Percentiles rank a stretch among this genome's conserved stretches.
These are phyloP conservation scores for Pitangus sulphuratus DNA, from an alignment of 2,797 vertebrate genomes.

Conservation along the genomic window DNA sequence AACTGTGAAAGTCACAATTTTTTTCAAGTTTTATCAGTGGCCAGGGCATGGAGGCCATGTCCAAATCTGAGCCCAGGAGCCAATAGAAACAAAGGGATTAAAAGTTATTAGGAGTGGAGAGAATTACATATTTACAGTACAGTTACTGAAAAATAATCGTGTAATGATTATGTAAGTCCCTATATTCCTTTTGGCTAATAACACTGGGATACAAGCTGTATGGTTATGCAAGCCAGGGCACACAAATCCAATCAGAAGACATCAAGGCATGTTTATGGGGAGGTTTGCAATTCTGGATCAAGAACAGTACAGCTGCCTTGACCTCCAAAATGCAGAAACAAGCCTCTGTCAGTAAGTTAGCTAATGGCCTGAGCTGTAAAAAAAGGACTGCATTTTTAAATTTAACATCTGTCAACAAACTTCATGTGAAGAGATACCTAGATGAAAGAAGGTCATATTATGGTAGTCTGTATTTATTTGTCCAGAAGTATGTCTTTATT, in stretches of 20 bases:
- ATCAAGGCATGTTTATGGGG: neutral
- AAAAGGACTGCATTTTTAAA: neutral
- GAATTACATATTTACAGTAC: conserved; percentile 69
- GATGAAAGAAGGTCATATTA: neutral
- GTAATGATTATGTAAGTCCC: conserved; percentile 69
- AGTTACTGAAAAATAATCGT: conserved; percentile 61
- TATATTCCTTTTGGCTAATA: conserved; percentile 67
- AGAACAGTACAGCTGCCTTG: accelerated
- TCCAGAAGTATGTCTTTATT: neutral
- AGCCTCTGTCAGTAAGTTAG: neutral
- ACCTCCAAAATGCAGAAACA: neutral
- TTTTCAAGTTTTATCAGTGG: conserved; percentile 23
- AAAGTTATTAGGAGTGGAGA: conserved; percentile 54
- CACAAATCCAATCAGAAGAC: conserved; percentile 45
- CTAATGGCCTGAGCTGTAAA: neutral
- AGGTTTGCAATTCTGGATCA: neutral
- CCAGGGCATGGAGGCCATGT: neutral
- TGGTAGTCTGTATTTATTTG: neutral
- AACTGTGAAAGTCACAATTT: neutral
- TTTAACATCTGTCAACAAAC: neutral
- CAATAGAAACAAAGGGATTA: conserved; percentile 60
- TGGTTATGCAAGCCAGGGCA: conserved; percentile 53
- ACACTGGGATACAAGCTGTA: conserved; percentile 21
- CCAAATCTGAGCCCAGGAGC: conserved; percentile 35
- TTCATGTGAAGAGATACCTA: neutral